Evolutionary conservation across 2,113 vertebrate species (phyloP), one percentile per base, ranked within the genome.

Genomic region (Oceanites oceanicus): DNA sequence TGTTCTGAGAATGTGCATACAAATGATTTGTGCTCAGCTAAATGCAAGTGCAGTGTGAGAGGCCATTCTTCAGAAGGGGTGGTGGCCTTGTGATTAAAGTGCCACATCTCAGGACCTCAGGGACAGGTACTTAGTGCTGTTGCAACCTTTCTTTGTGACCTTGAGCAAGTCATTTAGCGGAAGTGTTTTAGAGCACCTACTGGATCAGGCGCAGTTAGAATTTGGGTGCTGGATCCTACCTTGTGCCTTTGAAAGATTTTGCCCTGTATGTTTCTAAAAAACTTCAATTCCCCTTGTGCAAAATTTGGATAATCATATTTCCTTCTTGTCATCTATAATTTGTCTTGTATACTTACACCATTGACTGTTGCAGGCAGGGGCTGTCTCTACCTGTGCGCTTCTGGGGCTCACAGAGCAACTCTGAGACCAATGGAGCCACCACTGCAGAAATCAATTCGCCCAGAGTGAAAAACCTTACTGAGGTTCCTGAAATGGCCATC

Each of bases 1-100:
- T 50, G 68, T 80, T 86, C 72, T 70, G 71, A 73, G 67, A 66
- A 45, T 7, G 13, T 52, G 55, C 61, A 59, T 68, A 50, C 42
- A 47, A 47, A 59, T 44, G 20, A 52, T 25, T 61, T 76, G 62
- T 66, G 61, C 79, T 73, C 32, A 68, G 75, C 45, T 66, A 66
- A 63, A 49, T 26, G 17, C 6, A 26, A 36, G 56, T 27, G 67
- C 0, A 0, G 18, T 58, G 49, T 0, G 1, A 55, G n/a, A 49
- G 11, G n/a, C 58, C 0, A 0, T 52, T 71, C 68, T 81, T 38
- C 40, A 79, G 34, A 67, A 78, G 16, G 21, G 14, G 78, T 22
- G 3, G 27, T 42, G 52, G 56, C 38, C 47, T 94, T 49, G 30
- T 34, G 22, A 49, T 82, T 36, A 20, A 86, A 65, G 19, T 72